phyloP scores from a whole-genome alignment of 2,113 vertebrate species.

The Triplophysa dalaica region DNA sequence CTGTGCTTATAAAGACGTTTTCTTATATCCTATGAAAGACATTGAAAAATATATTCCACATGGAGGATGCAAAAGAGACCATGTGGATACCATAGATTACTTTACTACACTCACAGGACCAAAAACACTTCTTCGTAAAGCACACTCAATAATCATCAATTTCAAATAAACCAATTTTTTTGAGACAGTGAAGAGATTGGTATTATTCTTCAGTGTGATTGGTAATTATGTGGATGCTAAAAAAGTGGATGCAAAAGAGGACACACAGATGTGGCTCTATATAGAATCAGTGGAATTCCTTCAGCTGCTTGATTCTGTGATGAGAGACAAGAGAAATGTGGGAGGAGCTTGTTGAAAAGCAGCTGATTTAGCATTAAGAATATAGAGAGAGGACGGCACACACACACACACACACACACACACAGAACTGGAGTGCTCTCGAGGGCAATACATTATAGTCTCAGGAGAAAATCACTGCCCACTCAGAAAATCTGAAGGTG shows the following conservation, averaged over 20 bases:
- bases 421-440: background rate
- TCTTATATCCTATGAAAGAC: background rate
- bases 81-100: background rate
- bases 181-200: slow-evolving; percentile 70
- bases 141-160: slow-evolving; percentile 59
- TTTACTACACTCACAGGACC: slow-evolving; percentile 43
- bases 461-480: slow-evolving; percentile 16
- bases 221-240: slow-evolving; percentile 66
- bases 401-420: slow-evolving; percentile 8
- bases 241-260: slow-evolving; percentile 46
- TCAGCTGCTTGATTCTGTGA: background rate
- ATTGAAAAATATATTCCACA: too few species aligned
- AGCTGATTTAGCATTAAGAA: background rate
- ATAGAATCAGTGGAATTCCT: background rate
- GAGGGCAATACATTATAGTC: slow-evolving; percentile 5
- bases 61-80: too few species aligned
- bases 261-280: background rate
- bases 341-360: background rate
- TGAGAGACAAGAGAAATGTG: background rate
- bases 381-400: background rate
- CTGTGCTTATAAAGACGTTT: background rate
- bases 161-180: slow-evolving; percentile 65
- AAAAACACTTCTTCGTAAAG: slow-evolving; percentile 67
- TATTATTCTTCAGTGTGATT: slow-evolving; percentile 51
- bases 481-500: slow-evolving; percentile 46